phyloP scores from a whole-genome alignment of 92 coral and sea anemone genomes.

The Anthopleura xanthogrammica region DNA sequence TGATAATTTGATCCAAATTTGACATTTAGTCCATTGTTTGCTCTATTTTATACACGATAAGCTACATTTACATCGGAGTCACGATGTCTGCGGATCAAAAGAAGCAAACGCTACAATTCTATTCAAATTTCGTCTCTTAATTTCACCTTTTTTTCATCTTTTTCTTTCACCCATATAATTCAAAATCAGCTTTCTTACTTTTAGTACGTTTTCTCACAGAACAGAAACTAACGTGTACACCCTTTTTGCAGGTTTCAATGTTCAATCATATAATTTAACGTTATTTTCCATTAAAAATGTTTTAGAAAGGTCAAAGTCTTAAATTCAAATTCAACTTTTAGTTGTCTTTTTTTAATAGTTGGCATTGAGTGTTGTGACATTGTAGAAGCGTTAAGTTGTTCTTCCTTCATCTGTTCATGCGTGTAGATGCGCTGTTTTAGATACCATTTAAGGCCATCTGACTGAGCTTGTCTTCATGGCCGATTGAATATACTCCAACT shows the following conservation, averaged over 20 bases:
- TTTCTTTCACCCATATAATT: not conserved
- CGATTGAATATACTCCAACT: not conserved
- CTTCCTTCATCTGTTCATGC: not conserved
- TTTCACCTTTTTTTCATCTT: not conserved
- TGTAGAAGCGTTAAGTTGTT: not conserved
- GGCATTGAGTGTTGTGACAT: not conserved
- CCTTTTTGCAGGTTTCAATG: not conserved
- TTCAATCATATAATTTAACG: not conserved
- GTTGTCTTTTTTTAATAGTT: not conserved
- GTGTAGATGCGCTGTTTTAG: not conserved
- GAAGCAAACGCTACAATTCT: not conserved
- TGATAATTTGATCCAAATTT: not conserved
- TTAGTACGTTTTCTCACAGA: not conserved
- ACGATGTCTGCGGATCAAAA: not conserved
- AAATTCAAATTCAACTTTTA: not conserved
- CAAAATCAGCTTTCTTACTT: not conserved
- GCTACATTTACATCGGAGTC: too few relatives aligned
- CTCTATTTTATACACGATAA: too few relatives aligned
- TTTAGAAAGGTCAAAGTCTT: not conserved
- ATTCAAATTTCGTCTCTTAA: too few relatives aligned
- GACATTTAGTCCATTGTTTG: too few relatives aligned
- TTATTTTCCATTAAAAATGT: not conserved
- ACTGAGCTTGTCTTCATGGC: not conserved
- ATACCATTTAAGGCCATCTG: not conserved
- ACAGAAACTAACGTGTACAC: too few relatives aligned